Conservation (phyloP, 2,797 vertebrate species). For the Anguilla anguilla region DNA sequence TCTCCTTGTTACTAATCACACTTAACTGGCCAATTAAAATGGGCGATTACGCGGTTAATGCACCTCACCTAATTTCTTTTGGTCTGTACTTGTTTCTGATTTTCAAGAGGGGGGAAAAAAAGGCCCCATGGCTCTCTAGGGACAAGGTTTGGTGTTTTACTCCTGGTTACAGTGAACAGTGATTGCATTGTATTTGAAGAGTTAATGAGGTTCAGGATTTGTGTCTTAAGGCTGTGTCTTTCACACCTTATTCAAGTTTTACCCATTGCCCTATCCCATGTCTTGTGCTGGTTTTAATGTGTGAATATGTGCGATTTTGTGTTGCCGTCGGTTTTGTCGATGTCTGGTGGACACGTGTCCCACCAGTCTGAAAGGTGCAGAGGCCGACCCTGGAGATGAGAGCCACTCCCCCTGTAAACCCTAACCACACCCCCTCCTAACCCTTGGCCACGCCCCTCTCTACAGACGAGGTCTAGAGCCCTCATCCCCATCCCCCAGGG, state of each 20-base stretch:
- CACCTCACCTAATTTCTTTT: not conserved
- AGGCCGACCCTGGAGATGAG: not conserved
- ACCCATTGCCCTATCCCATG: not conserved
- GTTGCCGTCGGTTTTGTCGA: not conserved
- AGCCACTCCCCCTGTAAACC: not conserved
- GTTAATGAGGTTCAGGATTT: not conserved
- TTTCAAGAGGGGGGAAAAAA: not conserved
- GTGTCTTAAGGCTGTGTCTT: slow-evolving; percentile 23
- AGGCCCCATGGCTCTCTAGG: not conserved
- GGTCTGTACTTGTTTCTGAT: not conserved
- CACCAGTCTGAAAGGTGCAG: not conserved
- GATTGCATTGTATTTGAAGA: not conserved
- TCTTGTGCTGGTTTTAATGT: not conserved
- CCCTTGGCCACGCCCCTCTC: slow-evolving; percentile 26
- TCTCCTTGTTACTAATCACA: not conserved
- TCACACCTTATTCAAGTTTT: not conserved
- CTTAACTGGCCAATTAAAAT: not conserved
- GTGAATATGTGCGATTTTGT: not conserved
- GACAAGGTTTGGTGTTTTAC: not conserved
- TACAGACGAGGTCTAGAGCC: slow-evolving; percentile 1
- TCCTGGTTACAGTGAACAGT: not conserved
- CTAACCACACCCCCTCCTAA: not conserved
- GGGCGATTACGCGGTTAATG: not conserved
- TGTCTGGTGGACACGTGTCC: not conserved
- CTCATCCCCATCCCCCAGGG: not conserved